Evolutionary conservation across 2,888 invertebrate genomes (phyloP).

Genomic region (Lepetodrilus schrolli): DNA sequence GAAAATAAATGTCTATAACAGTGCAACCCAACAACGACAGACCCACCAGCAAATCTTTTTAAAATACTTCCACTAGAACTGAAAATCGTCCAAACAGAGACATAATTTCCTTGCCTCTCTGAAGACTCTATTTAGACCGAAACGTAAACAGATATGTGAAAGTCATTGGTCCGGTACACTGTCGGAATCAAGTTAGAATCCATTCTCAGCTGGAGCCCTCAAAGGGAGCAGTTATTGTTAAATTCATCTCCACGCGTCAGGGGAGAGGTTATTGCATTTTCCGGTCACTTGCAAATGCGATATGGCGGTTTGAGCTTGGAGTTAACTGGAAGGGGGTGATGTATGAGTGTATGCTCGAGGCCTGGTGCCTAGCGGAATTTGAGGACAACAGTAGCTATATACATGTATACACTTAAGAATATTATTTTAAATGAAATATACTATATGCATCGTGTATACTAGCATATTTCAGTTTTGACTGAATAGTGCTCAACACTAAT

Average conservation of each 20-base stretch:
- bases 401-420: no score
- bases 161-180: not conserved
- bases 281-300: slow-evolving; percentile 7
- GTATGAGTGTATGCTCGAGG: not conserved
- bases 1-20: not conserved
- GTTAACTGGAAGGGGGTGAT: not conserved
- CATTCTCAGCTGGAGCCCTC: not conserved
- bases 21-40: no score
- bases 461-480: no score
- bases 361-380: no score
- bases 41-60: no score
- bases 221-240: slow-evolving; percentile 20
- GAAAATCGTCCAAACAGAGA: no score
- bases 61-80: no score
- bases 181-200: not conserved
- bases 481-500: no score
- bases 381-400: no score
- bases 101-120: not conserved
- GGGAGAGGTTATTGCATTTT: slow-evolving; percentile 26
- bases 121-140: not conserved
- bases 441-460: no score
- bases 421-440: no score
- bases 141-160: slow-evolving; percentile 23
- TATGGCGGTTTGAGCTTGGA: slow-evolving; percentile 10
- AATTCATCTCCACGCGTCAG: not conserved